These are phyloP conservation scores for Leistus spinibarbis DNA, from an alignment of 2,888 invertebrate species.

Conservation along the genomic window DNA sequence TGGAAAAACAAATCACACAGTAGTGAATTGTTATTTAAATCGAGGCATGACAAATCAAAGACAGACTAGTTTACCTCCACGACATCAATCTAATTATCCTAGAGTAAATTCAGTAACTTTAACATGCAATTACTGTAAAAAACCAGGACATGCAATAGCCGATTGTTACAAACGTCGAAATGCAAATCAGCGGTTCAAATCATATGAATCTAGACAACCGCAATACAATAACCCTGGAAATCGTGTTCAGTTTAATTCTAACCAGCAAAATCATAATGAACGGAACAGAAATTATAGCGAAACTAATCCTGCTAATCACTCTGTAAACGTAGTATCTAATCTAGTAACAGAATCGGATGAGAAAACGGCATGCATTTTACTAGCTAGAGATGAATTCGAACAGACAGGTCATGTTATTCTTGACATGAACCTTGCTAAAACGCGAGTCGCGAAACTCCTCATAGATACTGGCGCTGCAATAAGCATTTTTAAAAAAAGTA, in stretches of 20 bases:
- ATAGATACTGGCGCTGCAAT: neutral
- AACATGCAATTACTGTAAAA: constrained; percentile 23
- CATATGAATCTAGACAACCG: neutral
- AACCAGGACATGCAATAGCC: constrained; percentile 1
- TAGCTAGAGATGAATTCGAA: neutral
- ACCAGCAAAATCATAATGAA: neutral
- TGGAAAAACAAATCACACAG: neutral
- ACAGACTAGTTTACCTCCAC: no score
- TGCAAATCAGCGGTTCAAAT: neutral
- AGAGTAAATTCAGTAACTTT: neutral
- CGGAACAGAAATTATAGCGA: no score
- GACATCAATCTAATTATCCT: neutral
- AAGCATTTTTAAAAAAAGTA: neutral
- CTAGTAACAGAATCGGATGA: neutral
- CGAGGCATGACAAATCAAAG: neutral
- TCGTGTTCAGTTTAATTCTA: neutral
- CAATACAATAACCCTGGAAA: neutral
- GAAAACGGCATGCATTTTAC: neutral
- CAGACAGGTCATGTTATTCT: neutral
- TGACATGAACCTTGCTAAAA: neutral
- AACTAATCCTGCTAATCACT: neutral
- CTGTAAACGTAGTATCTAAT: neutral
- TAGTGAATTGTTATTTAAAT: neutral
- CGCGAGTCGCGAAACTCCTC: neutral
- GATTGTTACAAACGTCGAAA: constrained; percentile 17